Percentiles rank a stretch among this genome's conserved stretches.
phyloP scores from a whole-genome alignment of 2,797 vertebrate species.

The Oreochromis mossambicus region DNA sequence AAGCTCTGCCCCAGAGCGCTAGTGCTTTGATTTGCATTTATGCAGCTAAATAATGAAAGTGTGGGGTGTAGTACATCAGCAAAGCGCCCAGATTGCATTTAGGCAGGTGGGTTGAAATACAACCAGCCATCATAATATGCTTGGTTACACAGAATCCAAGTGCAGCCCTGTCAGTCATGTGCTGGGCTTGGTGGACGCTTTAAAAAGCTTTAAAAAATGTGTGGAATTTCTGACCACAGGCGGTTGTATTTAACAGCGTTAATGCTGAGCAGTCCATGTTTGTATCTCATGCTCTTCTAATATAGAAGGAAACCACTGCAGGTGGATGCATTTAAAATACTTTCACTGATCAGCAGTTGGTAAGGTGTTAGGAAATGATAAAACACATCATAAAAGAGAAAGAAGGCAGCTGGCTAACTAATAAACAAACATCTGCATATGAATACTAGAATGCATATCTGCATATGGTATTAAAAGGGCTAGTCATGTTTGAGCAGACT shows the following conservation, averaged over 20 bases:
- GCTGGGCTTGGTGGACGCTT: background rate
- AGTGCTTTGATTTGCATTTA: conserved; percentile 59
- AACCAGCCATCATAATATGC: conserved; percentile 13
- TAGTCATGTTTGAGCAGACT: background rate
- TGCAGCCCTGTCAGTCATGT: conserved; percentile 15
- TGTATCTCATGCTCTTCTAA: background rate
- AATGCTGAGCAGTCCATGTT: background rate
- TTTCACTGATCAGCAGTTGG: background rate
- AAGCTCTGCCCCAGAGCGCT: conserved; percentile 20
- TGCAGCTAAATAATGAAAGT: conserved; percentile 65
- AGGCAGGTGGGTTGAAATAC: conserved; percentile 15
- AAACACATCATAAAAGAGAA: background rate
- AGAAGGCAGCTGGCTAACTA: background rate
- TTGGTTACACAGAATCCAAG: conserved; percentile 6
- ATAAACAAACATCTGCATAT: background rate
- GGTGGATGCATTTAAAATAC: background rate
- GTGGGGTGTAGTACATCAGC: conserved; percentile 35
- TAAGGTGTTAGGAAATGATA: background rate
- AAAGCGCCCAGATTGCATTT: conserved; percentile 15
- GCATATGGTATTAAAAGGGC: background rate
- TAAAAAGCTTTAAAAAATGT: background rate
- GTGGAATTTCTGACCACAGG: background rate
- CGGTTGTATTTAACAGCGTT: background rate
- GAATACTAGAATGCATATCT: background rate
- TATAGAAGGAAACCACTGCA: background rate